phyloP scores from a whole-genome alignment of 2,888 invertebrate species.

The Lagria hirta region DNA sequence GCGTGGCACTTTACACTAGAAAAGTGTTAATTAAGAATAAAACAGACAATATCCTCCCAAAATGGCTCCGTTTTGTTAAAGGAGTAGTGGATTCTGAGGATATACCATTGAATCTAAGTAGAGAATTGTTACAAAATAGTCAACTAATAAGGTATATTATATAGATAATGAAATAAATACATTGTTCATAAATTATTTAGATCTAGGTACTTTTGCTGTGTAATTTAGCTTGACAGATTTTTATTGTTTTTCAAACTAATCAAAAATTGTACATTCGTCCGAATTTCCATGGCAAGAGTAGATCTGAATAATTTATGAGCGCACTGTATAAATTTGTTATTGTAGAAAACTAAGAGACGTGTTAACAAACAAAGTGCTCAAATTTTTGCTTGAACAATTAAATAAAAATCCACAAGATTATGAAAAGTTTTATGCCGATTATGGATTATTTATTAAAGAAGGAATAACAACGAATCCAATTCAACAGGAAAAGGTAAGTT shows the following conservation, averaged over 20 bases:
- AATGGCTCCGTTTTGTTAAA: conserved; percentile 94
- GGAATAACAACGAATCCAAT: conserved; percentile 87
- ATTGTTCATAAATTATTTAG: too few relatives aligned
- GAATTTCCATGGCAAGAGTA: too few relatives aligned
- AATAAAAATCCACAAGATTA: conserved; percentile 81
- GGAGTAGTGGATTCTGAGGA: conserved; percentile 99
- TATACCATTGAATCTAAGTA: conserved; percentile 94
- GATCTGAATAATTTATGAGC: too few relatives aligned
- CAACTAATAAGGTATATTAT: conserved; percentile 75
- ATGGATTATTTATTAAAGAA: conserved; percentile 91
- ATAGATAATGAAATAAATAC: conserved; percentile 5
- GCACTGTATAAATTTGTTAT: too few relatives aligned
- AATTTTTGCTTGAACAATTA: conserved; percentile 82
- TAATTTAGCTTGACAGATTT: too few relatives aligned
- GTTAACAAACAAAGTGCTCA: conserved; percentile 78
- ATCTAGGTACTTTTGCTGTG: too few relatives aligned
- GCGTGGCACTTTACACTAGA: conserved; percentile 87
- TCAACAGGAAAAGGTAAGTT: conserved; percentile 74
- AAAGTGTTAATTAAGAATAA: conserved; percentile 91
- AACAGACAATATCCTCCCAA: conserved; percentile 87
- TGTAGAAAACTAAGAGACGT: conserved; percentile 79
- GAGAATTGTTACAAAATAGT: conserved; percentile 94
- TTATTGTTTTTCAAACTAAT: too few relatives aligned
- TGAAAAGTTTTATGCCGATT: conserved; percentile 86
- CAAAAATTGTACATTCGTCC: background rate